Evolutionary conservation across 92 coral and sea anemone genomes (phyloP).

Genomic region (Montipora capitata): DNA sequence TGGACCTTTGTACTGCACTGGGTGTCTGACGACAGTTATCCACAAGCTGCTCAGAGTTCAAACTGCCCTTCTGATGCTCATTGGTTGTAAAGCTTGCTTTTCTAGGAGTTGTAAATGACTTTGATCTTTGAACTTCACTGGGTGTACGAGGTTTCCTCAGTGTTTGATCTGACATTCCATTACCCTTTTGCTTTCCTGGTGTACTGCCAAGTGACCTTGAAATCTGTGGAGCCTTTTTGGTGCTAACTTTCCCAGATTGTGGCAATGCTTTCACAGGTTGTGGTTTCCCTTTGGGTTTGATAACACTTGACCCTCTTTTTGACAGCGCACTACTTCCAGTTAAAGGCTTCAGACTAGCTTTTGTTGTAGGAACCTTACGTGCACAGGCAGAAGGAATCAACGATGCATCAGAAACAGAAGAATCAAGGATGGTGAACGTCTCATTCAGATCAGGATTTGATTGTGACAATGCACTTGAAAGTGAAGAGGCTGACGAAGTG

Average conservation of each 20-base stretch:
- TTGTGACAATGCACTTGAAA: slow-evolving; percentile 83
- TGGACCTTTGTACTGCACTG: slow-evolving; percentile 15
- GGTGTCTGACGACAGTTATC: slow-evolving; percentile 11
- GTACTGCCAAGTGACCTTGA: slow-evolving; percentile 19
- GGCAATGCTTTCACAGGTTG: slow-evolving; percentile 95
- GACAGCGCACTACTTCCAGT: slow-evolving; percentile 20
- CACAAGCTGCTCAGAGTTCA: background rate
- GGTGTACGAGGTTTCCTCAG: background rate
- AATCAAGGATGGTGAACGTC: slow-evolving; percentile 67
- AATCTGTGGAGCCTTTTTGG: slow-evolving; percentile 52
- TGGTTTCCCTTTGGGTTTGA: slow-evolving; percentile 77
- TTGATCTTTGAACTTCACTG: slow-evolving; percentile 21
- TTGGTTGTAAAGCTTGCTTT: background rate
- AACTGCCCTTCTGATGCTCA: slow-evolving; percentile 6
- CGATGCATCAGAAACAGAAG: slow-evolving; percentile 35
- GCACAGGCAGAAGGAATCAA: slow-evolving; percentile 33
- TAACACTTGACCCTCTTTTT: slow-evolving; percentile 66
- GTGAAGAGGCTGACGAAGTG: slow-evolving; percentile 81
- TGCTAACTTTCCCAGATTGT: slow-evolving; percentile 37
- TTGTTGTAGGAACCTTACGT: slow-evolving; percentile 67
- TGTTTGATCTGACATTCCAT: background rate
- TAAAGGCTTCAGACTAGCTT: slow-evolving; percentile 70
- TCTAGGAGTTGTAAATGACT: slow-evolving; percentile 34
- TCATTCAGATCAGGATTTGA: slow-evolving; percentile 74
- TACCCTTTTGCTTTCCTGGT: slow-evolving; percentile 20